Evolutionary conservation across 2,113 vertebrate species (phyloP), one percentile per base, ranked within the genome.

Genomic region (Marmota monax): DNA sequence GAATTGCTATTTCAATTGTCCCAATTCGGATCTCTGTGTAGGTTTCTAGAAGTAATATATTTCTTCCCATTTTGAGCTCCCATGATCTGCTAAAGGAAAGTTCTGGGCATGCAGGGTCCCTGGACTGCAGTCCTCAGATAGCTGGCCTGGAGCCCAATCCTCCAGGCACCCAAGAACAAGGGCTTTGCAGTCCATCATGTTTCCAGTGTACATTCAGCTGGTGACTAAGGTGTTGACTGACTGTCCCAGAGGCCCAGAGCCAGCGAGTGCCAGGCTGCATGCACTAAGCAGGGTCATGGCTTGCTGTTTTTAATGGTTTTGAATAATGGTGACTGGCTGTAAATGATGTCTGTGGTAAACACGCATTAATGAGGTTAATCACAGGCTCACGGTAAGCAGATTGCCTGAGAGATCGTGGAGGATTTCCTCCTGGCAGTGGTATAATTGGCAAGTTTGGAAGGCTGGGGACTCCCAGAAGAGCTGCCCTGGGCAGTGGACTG

Each of bases 311-410:
- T 96, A 92, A 70, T 92, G 84, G 85, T 90, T 94, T 76, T 97
- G 95, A 96, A 94, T 94, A 91, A 89, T 17, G 74, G 93, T 93
- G 82, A 56, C 95, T 65, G 92, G 45, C 61, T 90, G 80, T 88
- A 89, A 83, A 73, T 29, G 94, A 88, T 20, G 65, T 37, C 83
- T 51, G 58, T n/a, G 63, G 94, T 85, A 84, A 97, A 94, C 85
- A 63, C 27, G 0, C 84, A 86, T 70, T 97, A 98, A 96, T 92
- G 90, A 97, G 95, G 95, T 97, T 96, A 97, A 97, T 95, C 97
- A 79, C 53, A 79, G 94, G 95, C 92, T 96, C 96, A 84, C 14
- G 16, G 4, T 95, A 97, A 97, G 89, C 92, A 96, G 97, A 97
- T 96, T 95, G 96, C 90, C 39, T 29, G 86, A 53, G 93, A 90